Evolutionary conservation across 2,797 vertebrate species (phyloP).

Genomic region (Peromyscus nudipes): DNA sequence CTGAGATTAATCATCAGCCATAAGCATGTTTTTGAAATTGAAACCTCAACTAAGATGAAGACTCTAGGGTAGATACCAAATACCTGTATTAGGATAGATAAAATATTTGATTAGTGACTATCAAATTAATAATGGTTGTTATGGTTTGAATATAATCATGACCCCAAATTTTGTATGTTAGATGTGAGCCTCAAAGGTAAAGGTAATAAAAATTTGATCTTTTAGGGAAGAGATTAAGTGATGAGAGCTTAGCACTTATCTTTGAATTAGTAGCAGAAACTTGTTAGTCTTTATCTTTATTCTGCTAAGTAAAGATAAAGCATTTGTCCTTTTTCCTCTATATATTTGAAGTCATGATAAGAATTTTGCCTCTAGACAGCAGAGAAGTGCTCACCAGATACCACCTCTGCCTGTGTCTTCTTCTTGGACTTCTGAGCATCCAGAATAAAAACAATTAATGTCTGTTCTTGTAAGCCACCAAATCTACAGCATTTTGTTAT

Average conservation of each 20-base stretch:
- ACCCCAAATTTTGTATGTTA: neutral
- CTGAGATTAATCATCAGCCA: fast-evolving
- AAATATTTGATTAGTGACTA: neutral
- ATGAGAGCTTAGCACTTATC: neutral
- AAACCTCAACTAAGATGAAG: neutral
- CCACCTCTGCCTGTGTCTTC: neutral
- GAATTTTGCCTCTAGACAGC: neutral
- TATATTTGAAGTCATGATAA: neutral
- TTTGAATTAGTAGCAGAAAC: no score
- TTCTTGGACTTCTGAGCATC: no score
- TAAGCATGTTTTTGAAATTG: neutral
- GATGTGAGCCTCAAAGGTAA: neutral
- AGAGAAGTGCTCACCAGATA: neutral
- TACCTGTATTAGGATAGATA: neutral
- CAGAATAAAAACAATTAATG: neutral
- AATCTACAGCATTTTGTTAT: neutral
- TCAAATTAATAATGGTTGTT: neutral
- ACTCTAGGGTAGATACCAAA: neutral
- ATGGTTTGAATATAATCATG: neutral
- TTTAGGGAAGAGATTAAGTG: neutral
- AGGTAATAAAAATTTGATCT: neutral
- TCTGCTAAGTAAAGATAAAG: neutral
- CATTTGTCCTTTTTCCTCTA: no score
- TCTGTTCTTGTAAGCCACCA: neutral
- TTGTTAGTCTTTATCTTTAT: neutral